Evolutionary conservation across 2,888 invertebrate species (phyloP).

Genomic region (Heliconius ismenius): DNA sequence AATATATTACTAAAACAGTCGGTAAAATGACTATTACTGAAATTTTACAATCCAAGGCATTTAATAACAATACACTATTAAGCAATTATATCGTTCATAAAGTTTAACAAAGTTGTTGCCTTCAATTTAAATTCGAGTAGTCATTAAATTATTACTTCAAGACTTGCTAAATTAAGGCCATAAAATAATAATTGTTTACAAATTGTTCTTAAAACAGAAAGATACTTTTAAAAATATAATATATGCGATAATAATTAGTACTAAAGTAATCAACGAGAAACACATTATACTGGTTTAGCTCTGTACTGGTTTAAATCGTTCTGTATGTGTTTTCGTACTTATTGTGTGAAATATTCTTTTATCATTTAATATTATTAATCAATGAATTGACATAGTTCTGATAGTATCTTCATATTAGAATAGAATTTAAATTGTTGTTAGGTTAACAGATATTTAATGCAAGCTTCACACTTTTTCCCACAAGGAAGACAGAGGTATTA

Average conservation of each 20-base stretch:
- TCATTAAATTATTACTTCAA: not conserved
- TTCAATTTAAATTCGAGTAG: not conserved
- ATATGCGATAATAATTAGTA: too few species aligned
- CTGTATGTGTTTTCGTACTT: not conserved
- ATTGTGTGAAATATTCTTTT: not conserved
- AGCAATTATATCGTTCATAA: constrained; percentile 9
- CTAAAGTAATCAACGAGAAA: not conserved
- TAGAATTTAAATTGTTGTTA: not conserved
- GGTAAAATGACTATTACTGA: constrained; percentile 6
- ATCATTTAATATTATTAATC: not conserved
- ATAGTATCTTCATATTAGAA: not conserved
- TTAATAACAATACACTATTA: constrained; percentile 1
- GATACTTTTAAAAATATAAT: too few species aligned
- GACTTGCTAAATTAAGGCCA: not conserved
- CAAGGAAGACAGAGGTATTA: too few species aligned
- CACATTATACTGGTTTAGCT: not conserved
- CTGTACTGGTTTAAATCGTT: not conserved
- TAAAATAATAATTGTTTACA: not conserved
- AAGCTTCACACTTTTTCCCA: too few species aligned
- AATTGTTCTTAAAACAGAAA: not conserved
- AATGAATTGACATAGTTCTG: not conserved
- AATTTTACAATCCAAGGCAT: not conserved
- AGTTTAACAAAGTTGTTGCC: not conserved
- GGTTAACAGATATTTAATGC: not conserved
- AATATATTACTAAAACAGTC: constrained; percentile 6